Evolutionary conservation across 2,888 invertebrate species (phyloP).

Genomic region (Rhagonycha fulva): DNA sequence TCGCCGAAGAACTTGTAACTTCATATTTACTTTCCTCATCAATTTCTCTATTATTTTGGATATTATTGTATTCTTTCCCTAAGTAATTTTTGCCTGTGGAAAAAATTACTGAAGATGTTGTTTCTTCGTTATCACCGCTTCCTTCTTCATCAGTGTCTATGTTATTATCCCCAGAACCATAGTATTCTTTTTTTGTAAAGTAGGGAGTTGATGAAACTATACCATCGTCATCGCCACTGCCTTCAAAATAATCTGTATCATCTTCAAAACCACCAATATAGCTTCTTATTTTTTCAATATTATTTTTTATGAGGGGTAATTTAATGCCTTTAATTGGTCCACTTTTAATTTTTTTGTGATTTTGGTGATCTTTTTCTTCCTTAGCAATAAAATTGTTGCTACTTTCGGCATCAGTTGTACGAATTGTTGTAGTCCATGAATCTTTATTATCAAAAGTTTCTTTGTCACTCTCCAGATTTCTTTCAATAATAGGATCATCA

Average conservation of each 20-base stretch:
- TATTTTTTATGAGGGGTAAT: not conserved
- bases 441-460: too few relatives aligned
- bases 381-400: not conserved
- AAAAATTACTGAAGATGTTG: too few relatives aligned
- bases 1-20: too few relatives aligned
- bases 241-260: not conserved
- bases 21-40: not conserved
- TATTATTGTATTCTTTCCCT: too few relatives aligned
- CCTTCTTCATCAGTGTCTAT: not conserved
- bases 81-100: too few relatives aligned
- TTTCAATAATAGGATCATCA: not conserved
- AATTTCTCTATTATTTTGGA: not conserved
- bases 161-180: not conserved
- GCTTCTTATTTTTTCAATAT: not conserved
- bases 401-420: not conserved
- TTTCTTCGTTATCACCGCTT: not conserved
- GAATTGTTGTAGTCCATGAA: not conserved
- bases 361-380: not conserved
- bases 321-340: not conserved
- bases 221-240: not conserved
- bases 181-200: not conserved
- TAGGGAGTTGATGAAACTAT: not conserved
- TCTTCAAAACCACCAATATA: not conserved
- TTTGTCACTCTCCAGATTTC: not conserved
- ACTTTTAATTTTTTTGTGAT: too few relatives aligned